Conservation (phyloP, 2,113 vertebrate species). For the Oncorhynchus clarkii region DNA sequence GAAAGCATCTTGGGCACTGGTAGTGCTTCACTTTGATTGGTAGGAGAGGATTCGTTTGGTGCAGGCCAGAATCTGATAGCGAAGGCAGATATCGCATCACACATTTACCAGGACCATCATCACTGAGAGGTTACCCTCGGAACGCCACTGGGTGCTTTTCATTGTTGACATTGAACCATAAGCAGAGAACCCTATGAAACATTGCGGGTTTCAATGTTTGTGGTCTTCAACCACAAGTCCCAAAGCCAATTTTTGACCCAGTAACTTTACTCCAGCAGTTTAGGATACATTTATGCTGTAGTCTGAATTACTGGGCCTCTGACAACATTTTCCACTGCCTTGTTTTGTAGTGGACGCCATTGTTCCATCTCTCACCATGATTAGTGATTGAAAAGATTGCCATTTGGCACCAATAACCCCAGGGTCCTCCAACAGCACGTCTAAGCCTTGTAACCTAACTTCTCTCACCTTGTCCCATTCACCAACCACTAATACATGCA, state of each 20-base stretch:
- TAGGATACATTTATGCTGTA: no score
- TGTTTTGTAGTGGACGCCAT: not conserved
- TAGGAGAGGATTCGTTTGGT: not conserved
- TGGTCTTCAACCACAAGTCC: not conserved
- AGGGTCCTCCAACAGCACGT: not conserved
- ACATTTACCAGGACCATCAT: not conserved
- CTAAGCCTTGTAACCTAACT: no score
- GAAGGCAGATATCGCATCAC: not conserved
- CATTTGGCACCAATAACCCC: not conserved
- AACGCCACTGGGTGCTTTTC: not conserved
- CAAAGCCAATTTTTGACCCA: not conserved
- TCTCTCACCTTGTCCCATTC: no score
- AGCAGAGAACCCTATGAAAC: not conserved
- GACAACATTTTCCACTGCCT: slow-evolving; percentile 18
- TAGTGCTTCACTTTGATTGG: not conserved
- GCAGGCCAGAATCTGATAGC: not conserved
- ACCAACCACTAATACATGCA: no score
- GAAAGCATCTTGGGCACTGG: not conserved
- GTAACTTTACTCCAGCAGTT: not conserved
- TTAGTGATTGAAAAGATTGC: no score
- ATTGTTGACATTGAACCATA: not conserved
- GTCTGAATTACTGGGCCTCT: no score
- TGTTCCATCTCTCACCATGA: no score
- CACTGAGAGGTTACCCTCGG: not conserved
- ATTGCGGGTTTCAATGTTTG: slow-evolving; percentile 5